Evolutionary conservation across 2,797 vertebrate species (phyloP), one percentile per base, ranked within the genome.

Genomic region (Nyctibius grandis): DNA sequence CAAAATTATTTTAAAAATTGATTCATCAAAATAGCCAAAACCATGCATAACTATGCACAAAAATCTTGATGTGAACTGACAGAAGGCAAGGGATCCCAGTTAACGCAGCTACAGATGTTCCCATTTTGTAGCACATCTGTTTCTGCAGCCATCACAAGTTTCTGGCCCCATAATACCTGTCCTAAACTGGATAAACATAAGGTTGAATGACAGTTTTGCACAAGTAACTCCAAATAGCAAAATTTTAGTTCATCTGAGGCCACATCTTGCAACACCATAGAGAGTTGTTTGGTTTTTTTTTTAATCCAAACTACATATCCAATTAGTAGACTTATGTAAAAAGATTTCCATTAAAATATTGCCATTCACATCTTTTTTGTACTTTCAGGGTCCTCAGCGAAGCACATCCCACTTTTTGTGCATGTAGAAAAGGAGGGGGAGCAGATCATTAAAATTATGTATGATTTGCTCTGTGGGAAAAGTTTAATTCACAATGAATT

Each of bases 1-100:
- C 10, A 63, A 26, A 64, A 25, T 12, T 0, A 17, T 48, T 48
- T 47, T 13, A 9, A n/a, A 8, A 68, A 1, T 4, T 20, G 50
- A 15, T 51, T 5, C 3, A 12, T 65, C 48, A 7, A 21, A 36
- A 16, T 0, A 21, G 7, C 31, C n/a, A 18, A 53, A 44, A 1
- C 17, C 5, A 0, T 6, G 18, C 19, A 9, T 38, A 40, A 2
- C 6, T 64, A 1, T 1, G 0, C 4, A 1, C 2, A 11, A 15
- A 33, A 64, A 38, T 9, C 57, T 1, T 53, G 38, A 61, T 73
- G 54, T 22, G 57, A 36, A 12, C 40, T n/a, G 50, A 19, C 14
- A 79, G 25, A 61, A 80, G 25, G 29, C 4, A 7, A 85, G 26
- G 11, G 40, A 15, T 67, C n/a, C 29, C 51, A 10, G 28, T 19